Base-by-base conservation (phyloP, 2,797 vertebrate species). In the Tamandua tetradactyla region DNA sequence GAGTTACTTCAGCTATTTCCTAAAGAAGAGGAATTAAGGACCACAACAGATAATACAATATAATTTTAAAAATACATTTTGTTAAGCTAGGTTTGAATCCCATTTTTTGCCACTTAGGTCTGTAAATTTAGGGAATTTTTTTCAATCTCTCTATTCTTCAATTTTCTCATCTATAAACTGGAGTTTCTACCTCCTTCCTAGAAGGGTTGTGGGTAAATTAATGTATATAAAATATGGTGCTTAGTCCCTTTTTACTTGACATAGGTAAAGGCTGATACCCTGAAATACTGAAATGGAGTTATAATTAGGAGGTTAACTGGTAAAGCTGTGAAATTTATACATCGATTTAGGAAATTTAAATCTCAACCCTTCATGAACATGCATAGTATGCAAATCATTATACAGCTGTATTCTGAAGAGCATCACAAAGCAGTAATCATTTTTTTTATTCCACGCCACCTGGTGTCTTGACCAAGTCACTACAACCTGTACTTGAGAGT, bases 361-460 rank as follows among this genome's bases (percentile, higher is more conserved):
- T 52, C 2, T 42, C 55, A 92, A 68, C 6, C 32, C 94, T 95
- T 95, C 25, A 57, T n/a, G 55, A 85, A 66, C 9, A 35, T 18
- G 59, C 7, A 4, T 32, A 32, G 18, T 59, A 62, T 72, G 44
- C 22, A 79, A 81, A 69, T 89, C 78, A 75, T 68, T 85, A 20
- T 22, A 71, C 80, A 68, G 49, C 71, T 84, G 57, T 62, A 66
- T 94, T 88, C 79, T 69, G 25, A 90, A 85, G n/a, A 93, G 11
- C 18, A 35, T 17, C 59, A 35, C 6, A 52, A 71, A 75, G 35
- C 64, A 66, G 1, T 40, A 84, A 55, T 81, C 91, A 93, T 87
- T 97, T 96, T 96, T 95, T 82, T 95, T 91, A 49, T 93, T 72
- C 96, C 25, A 61, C 79, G 96, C 96, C 97, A 95, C 89, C 97